phyloP scores from a whole-genome alignment of 1,140 invertebrate genomes.

The Calephelis virginiensis region DNA sequence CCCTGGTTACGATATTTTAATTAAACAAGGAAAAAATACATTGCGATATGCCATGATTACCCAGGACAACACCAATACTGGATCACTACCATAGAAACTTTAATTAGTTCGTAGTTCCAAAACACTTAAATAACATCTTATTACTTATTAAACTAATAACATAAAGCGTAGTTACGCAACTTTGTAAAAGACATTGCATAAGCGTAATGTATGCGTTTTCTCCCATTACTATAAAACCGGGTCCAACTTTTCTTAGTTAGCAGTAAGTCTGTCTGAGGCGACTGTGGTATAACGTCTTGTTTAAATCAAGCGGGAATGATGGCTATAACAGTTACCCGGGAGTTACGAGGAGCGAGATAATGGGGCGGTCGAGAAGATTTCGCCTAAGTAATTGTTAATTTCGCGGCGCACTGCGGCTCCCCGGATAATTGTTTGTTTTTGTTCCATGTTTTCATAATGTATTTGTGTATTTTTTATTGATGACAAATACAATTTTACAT shows the following conservation, averaged over 20 bases:
- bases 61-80: no score
- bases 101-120: no score
- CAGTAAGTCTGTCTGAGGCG: constrained; percentile 28
- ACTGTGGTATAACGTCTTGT: constrained; percentile 64
- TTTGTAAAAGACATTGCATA: no score
- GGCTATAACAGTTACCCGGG: constrained; percentile 71
- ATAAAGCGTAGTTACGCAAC: no score
- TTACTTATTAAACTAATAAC: no score
- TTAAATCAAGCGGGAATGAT: constrained; percentile 74
- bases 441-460: constrained; percentile 29
- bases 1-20: no score
- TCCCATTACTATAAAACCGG: constrained; percentile 16
- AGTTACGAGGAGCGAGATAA: constrained; percentile 68
- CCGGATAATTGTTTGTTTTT: constrained; percentile 66
- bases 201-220: constrained; percentile 11
- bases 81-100: no score
- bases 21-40: no score
- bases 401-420: constrained; percentile 43
- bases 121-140: no score
- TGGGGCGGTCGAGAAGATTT: constrained; percentile 56
- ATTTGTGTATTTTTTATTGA: not conserved
- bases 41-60: no score
- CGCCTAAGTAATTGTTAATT: constrained; percentile 72
- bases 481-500: not conserved
- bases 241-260: constrained; percentile 17